Conservation (phyloP, 2,113 vertebrate genomes). For the Meriones unguiculatus region DNA sequence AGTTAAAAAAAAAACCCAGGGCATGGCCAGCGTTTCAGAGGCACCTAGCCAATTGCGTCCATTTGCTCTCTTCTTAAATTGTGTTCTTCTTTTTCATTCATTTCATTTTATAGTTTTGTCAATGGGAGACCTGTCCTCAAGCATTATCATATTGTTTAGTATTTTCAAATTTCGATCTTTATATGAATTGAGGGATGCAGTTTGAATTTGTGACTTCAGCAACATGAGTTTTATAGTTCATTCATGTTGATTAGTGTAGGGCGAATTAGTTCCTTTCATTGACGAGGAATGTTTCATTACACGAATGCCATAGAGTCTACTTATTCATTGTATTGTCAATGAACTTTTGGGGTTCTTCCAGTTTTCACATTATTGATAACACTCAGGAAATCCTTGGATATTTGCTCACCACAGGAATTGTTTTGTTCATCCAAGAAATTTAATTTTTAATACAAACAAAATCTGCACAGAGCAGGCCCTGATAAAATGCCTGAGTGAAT, state of each 20-base stretch:
- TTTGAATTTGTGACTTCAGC: not conserved
- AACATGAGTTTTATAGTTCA: slow-evolving; percentile 42
- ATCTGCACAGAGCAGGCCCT: not conserved
- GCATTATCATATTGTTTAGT: not conserved
- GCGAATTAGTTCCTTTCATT: slow-evolving; percentile 41
- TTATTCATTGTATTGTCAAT: not conserved
- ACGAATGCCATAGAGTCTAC: not conserved
- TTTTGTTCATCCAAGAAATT: not conserved
- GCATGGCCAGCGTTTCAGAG: not conserved
- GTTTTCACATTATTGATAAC: slow-evolving; percentile 21
- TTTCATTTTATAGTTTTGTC: not conserved
- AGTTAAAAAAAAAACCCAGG: not conserved
- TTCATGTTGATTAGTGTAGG: not conserved
- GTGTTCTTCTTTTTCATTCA: not conserved
- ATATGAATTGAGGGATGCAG: not conserved
- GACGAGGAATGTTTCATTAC: not conserved
- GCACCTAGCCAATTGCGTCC: not conserved
- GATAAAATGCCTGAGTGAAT: slow-evolving; percentile 24
- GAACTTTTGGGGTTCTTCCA: slow-evolving; percentile 2
- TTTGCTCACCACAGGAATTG: not conserved
- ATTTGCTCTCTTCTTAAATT: not conserved
- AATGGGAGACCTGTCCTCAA: not conserved
- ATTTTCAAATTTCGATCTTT: slow-evolving; percentile 28
- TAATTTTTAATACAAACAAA: slow-evolving; percentile 20
- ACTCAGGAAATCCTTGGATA: slow-evolving; percentile 22